Evolutionary conservation across 2,888 invertebrate genomes (phyloP).

Genomic region (Embidobia sp.): DNA sequence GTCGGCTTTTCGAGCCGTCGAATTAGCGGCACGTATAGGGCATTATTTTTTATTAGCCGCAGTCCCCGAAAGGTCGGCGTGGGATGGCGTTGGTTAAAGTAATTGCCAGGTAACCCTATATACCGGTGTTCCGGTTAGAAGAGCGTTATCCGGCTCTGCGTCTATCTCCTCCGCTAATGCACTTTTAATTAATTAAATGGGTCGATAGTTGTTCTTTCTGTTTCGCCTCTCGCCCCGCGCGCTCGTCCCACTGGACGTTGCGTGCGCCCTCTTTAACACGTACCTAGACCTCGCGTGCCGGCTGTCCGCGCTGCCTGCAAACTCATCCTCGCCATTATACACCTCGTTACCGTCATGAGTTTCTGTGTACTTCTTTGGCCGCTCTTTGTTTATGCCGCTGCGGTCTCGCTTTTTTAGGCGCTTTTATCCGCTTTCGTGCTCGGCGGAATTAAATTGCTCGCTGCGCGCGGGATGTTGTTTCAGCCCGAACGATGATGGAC

Average conservation of each 20-base stretch:
- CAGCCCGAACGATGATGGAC: constrained; percentile 29
- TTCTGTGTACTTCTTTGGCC: constrained; percentile 32
- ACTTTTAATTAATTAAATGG: constrained; percentile 82
- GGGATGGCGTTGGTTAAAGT: constrained; percentile 73
- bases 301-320: constrained; percentile 77
- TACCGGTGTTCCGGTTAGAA: constrained; percentile 74
- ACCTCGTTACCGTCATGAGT: constrained; percentile 52
- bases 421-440: constrained; percentile 42
- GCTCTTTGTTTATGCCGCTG: constrained; percentile 35
- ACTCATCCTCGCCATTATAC: constrained; percentile 74
- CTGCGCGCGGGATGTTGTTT: constrained; percentile 33
- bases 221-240: constrained; percentile 40
- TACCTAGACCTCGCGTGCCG: constrained; percentile 79
- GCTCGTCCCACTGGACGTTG: constrained; percentile 42
- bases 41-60: constrained; percentile 63
- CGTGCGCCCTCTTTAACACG: constrained; percentile 64
- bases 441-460: constrained; percentile 39
- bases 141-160: constrained; percentile 66
- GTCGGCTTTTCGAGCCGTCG: constrained; percentile 45
- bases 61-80: constrained; percentile 57
- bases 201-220: constrained; percentile 75
- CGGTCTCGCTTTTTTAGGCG: constrained; percentile 18
- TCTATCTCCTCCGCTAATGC: constrained; percentile 76
- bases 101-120: constrained; percentile 70
- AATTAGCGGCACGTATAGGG: constrained; percentile 53